Base-by-base conservation (phyloP, 2,797 vertebrate genomes). In the Phrynocephalus guinanensis region DNA sequence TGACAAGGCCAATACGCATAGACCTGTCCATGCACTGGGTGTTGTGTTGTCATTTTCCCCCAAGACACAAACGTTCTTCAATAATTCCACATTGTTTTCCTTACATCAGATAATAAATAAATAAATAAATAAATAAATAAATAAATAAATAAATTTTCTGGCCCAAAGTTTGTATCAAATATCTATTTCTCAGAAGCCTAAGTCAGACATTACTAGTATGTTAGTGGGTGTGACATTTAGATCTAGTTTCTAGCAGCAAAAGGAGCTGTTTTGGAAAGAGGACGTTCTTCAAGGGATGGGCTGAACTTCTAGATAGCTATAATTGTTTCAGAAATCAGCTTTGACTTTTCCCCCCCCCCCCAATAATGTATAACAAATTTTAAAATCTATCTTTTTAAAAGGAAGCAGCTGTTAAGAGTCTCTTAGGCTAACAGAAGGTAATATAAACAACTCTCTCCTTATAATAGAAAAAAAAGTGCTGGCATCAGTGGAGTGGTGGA, bases 1-100 rank as follows among this genome's bases (percentile, higher is more conserved):
- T 90, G 96, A 96, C 93, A 92, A 92, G 94, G 77, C 92, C 94
- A 94, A 95, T 90, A 90, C 89, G 83, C 88, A 86, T 90, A 91
- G 88, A 91, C 91, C 96, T 82, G 95, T 94, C 94, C 91, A 95
- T 82, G 1, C 20, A 18, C 9, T 33, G 38, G 38, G 33, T 63
- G 60, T 20, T 18, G 15, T 63, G 60, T 28, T 28, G 38, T 77
- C 38, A 90, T 38, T 75, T 93, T 85, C 48, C 91, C 85, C 82
- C 90, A 86, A 91, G 63, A 83, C 38, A n/a, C 83, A 90, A 13
- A 92, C 85, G 88, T 87, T 85, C 81, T 84, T 76, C 91, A 9
- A 90, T 83, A 84, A 90, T 60, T 72, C 89, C 70, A 83, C 83
- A 89, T 26, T 70, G 6, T 16, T 87, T 75, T 82, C 30, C 56